Conservation (phyloP, 2,113 vertebrate genomes). For the Brachypodius melanocephalos region DNA sequence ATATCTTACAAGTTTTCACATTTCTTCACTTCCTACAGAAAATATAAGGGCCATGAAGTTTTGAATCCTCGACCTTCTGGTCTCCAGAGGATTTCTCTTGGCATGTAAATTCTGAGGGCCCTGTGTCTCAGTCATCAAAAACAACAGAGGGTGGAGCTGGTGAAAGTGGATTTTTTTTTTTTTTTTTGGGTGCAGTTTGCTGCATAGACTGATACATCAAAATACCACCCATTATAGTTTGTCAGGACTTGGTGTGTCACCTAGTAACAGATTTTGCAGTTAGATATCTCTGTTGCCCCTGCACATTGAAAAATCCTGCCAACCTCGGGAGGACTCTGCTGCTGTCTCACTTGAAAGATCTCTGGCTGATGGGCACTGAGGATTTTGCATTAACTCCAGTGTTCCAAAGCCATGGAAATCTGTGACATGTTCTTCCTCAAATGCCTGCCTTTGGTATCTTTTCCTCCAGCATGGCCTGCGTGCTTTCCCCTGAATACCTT, state of each 20-base stretch:
- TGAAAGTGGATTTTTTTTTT: neutral
- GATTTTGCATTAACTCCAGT: neutral
- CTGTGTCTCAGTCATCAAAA: neutral
- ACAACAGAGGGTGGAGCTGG: neutral
- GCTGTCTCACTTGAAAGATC: neutral
- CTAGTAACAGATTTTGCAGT: conserved; percentile 53
- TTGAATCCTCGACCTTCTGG: neutral
- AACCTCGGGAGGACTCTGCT: neutral
- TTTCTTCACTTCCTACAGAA: neutral
- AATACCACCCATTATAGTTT: conserved; percentile 9
- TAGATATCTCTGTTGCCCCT: neutral
- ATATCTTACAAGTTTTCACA: neutral
- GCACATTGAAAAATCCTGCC: neutral
- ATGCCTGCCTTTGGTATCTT: neutral
- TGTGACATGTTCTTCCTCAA: neutral
- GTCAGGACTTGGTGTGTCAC: conserved; percentile 38
- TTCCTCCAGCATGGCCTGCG: fast-evolving
- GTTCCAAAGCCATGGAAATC: neutral
- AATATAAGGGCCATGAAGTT: neutral
- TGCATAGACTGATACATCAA: neutral
- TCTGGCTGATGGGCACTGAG: neutral
- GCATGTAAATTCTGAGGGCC: neutral
- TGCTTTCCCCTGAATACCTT: neutral
- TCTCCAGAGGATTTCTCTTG: neutral
- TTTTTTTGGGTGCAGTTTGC: neutral